phyloP scores from a whole-genome alignment of 1,140 invertebrate genomes.

The Trachymyrmex cornetzi region DNA sequence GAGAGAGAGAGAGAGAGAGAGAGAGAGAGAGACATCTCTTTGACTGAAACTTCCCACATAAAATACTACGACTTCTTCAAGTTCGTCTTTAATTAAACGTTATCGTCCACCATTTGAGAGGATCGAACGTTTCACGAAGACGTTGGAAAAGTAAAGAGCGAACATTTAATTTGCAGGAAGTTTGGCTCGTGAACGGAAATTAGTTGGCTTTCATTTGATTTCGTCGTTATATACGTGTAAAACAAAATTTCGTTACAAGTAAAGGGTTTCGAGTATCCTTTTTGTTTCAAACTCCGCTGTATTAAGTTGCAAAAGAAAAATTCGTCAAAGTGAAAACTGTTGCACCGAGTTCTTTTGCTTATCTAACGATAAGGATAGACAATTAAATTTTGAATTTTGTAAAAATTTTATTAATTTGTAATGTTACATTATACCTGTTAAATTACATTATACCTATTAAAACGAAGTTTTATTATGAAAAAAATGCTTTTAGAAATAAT shows the following conservation, averaged over 20 bases:
- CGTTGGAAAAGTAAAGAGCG: slow-evolving; percentile 24
- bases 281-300: not conserved
- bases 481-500: not conserved
- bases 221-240: not conserved
- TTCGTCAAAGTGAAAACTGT: not conserved
- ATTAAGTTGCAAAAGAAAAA: not conserved
- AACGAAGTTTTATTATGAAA: not conserved
- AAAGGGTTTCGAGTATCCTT: not conserved
- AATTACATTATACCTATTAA: not conserved
- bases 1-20: slow-evolving; percentile 4
- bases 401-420: not conserved
- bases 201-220: slow-evolving; percentile 42
- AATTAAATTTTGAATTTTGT: not conserved
- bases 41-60: slow-evolving; percentile 60
- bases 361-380: not conserved
- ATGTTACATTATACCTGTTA: not conserved
- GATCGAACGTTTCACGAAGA: slow-evolving; percentile 52
- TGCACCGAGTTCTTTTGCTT: not conserved
- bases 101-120: slow-evolving; percentile 37
- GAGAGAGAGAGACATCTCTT: slow-evolving; percentile 14
- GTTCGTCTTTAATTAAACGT: slow-evolving; percentile 59
- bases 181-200: slow-evolving; percentile 25
- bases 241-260: slow-evolving; percentile 13
- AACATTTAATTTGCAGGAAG: slow-evolving; percentile 56
- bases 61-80: slow-evolving; percentile 63